phyloP scores from a whole-genome alignment of 2,113 vertebrate genomes.

The Gnathonemus longibarbis region DNA sequence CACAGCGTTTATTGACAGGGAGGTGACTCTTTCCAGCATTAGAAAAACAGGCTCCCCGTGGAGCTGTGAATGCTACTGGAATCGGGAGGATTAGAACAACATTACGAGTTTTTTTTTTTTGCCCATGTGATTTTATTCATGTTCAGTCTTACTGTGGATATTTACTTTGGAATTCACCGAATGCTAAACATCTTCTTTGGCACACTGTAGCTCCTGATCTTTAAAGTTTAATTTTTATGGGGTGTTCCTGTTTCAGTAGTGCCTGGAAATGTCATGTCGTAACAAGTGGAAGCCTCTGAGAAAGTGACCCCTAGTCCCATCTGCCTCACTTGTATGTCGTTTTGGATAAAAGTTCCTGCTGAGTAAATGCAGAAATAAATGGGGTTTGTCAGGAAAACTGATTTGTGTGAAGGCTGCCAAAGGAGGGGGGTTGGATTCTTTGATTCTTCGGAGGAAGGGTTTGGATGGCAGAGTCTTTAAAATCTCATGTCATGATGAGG shows the following conservation, averaged over 20 bases:
- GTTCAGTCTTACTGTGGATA: not conserved
- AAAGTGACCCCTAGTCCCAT: not conserved
- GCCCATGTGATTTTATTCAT: not conserved
- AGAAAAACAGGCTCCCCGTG: not conserved
- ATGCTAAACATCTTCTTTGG: not conserved
- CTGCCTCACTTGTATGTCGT: not conserved
- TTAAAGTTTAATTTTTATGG: not conserved
- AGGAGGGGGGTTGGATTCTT: not conserved
- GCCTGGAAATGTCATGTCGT: not conserved
- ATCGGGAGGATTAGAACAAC: not conserved
- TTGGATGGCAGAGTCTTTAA: not conserved
- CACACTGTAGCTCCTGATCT: not conserved
- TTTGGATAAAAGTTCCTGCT: not conserved
- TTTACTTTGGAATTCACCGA: not conserved
- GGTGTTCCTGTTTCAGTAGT: not conserved
- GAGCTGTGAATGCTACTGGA: not conserved
- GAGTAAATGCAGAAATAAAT: not conserved
- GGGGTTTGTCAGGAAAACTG: not conserved
- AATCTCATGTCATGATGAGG: not conserved
- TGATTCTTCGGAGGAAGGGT: not conserved
- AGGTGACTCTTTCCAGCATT: not conserved
- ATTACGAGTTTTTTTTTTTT: not conserved
- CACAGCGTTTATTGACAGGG: not conserved
- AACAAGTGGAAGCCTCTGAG: not conserved
- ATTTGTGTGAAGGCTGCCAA: not conserved